Conservation (phyloP, 1,140 invertebrate genomes). For the Saccostrea glomerata region DNA sequence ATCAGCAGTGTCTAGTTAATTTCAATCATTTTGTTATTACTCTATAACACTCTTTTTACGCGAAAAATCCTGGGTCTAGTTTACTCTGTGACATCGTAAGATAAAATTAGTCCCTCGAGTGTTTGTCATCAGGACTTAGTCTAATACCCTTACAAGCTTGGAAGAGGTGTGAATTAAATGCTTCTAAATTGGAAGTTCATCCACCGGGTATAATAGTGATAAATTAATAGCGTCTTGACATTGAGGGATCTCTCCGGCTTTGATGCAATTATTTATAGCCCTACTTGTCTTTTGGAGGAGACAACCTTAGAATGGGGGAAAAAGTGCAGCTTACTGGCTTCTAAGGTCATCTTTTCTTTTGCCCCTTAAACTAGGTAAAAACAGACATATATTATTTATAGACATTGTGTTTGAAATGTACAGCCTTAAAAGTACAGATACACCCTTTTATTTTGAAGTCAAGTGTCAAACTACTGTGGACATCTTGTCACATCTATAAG, state of each 20-base stretch:
- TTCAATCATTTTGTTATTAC: too few relatives aligned
- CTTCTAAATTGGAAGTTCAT: background rate
- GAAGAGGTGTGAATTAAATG: slow-evolving; percentile 1
- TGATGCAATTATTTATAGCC: background rate
- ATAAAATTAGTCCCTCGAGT: background rate
- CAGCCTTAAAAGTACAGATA: too few relatives aligned
- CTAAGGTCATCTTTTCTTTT: background rate
- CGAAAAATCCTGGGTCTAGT: background rate
- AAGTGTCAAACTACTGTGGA: too few relatives aligned
- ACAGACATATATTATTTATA: too few relatives aligned
- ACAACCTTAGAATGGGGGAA: background rate
- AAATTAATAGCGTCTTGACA: slow-evolving; percentile 4
- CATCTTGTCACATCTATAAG: too few relatives aligned
- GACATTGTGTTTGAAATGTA: too few relatives aligned
- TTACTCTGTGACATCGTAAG: background rate
- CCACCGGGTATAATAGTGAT: background rate
- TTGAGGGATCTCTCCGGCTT: background rate
- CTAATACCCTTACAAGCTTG: background rate
- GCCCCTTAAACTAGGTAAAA: too few relatives aligned
- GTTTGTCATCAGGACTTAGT: background rate
- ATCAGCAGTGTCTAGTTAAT: too few relatives aligned
- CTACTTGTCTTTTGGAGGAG: background rate
- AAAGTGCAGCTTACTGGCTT: background rate
- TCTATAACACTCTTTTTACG: too few relatives aligned
- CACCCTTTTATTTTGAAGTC: too few relatives aligned